A percentile compares a stretch with the other conserved stretches of the same genome.
phyloP scores from a whole-genome alignment of 2,113 vertebrate genomes.

The Sylvietta virens region DNA sequence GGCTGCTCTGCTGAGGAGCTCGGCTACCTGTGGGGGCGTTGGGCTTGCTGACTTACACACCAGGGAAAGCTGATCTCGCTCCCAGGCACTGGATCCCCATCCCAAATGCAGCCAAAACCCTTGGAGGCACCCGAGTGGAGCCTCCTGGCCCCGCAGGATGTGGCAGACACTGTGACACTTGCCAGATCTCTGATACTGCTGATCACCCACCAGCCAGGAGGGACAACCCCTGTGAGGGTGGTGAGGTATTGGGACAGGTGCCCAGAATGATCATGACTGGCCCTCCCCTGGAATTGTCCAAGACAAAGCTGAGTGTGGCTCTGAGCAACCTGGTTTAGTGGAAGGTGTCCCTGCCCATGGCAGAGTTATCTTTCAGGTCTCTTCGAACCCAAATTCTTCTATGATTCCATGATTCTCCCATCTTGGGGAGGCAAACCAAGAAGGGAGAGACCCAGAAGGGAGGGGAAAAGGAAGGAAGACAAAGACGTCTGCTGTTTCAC shows the following conservation, averaged over 20 bases:
- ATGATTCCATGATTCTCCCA: background rate
- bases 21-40: background rate
- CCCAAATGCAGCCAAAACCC: background rate
- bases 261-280: background rate
- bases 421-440: background rate
- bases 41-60: background rate
- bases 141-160: accelerated
- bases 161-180: background rate
- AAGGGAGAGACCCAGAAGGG: background rate
- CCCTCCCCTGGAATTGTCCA: background rate
- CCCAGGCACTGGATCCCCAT: accelerated
- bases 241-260: background rate
- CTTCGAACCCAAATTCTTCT: background rate
- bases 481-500: background rate
- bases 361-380: background rate
- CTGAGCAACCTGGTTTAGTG: background rate
- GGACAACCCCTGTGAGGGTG: background rate
- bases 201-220: background rate
- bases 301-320: accelerated
- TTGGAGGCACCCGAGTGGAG: background rate
- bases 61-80: background rate
- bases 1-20: background rate
- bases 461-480: background rate
- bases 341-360: background rate
- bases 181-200: background rate